A percentile compares a stretch with the other conserved stretches of the same genome.
Evolutionary conservation across 2,888 invertebrate genomes (phyloP).

Genomic region (Ophion ventricosus): DNA sequence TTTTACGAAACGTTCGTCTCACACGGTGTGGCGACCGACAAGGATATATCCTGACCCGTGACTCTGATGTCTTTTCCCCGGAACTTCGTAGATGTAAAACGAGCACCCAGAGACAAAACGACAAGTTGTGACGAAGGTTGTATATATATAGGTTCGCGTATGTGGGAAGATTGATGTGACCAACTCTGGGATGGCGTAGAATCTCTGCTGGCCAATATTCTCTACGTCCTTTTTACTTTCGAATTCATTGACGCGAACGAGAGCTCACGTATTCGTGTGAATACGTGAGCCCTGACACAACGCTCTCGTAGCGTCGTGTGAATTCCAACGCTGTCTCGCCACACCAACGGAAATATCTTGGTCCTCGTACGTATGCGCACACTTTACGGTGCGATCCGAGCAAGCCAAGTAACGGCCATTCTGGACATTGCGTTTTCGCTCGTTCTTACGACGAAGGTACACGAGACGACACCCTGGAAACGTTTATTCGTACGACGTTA

Average conservation of each 20-base stretch:
- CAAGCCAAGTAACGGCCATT: conserved; percentile 33
- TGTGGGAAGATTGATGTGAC: conserved; percentile 5
- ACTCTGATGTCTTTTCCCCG: conserved; percentile 20
- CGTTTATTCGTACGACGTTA: conserved; percentile 19
- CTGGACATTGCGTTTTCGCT: conserved; percentile 42
- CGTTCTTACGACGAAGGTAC: conserved; percentile 37
- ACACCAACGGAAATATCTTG: conserved; percentile 13
- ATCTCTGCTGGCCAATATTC: neutral
- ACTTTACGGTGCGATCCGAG: conserved; percentile 34
- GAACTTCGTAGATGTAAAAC: conserved; percentile 1
- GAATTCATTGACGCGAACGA: neutral
- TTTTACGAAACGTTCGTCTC: conserved; percentile 6
- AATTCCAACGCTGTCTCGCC: conserved; percentile 29
- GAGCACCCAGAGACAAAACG: conserved; percentile 12
- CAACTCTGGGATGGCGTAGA: neutral
- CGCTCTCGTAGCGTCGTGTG: neutral
- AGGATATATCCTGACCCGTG: conserved; percentile 17
- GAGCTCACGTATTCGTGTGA: neutral
- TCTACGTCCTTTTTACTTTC: conserved; percentile 4
- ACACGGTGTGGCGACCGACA: conserved; percentile 14
- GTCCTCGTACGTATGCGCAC: neutral
- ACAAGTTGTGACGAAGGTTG: neutral
- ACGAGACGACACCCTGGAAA: conserved; percentile 21
- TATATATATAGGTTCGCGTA: neutral
- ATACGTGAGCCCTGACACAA: neutral